phyloP scores from a whole-genome alignment of 2,113 vertebrate genomes.

The Nanger granti region DNA sequence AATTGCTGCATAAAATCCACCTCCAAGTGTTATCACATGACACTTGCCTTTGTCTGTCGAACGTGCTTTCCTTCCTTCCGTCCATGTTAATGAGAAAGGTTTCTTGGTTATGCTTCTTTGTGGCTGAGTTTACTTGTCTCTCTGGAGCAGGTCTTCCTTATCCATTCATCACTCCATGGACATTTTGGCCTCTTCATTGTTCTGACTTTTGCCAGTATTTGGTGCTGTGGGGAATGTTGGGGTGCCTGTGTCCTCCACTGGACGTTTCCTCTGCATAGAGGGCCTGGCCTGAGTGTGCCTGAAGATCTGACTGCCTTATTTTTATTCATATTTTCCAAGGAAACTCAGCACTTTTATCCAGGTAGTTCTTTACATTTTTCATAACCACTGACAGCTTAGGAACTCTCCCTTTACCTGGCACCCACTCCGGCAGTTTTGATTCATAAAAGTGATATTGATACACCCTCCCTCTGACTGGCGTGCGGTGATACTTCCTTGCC shows the following conservation, averaged over 20 bases:
- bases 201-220: background rate
- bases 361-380: background rate
- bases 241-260: background rate
- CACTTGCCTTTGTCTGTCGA: fast-evolving
- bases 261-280: background rate
- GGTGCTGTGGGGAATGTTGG: background rate
- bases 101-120: background rate
- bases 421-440: background rate
- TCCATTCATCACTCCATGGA: background rate
- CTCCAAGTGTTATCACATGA: background rate
- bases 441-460: background rate
- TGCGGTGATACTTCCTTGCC: background rate
- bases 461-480: background rate
- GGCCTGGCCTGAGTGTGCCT: background rate
- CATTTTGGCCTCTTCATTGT: background rate
- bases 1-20: background rate
- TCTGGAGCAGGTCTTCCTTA: background rate
- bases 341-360: background rate
- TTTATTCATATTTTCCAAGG: background rate
- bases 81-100: background rate
- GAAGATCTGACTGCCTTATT: background rate
- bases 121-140: background rate
- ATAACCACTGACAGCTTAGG: background rate
- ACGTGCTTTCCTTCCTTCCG: background rate
- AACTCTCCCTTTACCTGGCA: background rate